Base-by-base conservation (phyloP, 1,140 invertebrate genomes). In the Pseudoatta argentina region DNA sequence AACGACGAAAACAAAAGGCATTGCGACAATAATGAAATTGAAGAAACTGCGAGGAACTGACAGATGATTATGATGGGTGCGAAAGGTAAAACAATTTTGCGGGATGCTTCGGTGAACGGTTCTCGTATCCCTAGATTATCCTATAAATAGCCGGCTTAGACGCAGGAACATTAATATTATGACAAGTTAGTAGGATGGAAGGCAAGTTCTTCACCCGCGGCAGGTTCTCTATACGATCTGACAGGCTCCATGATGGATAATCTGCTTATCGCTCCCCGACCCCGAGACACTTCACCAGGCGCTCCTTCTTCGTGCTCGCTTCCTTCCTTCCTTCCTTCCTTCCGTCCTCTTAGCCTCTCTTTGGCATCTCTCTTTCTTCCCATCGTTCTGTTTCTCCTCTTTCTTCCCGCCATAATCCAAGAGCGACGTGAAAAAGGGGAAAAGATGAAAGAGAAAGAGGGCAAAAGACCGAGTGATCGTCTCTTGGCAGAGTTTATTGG, bases 231-330 rank as follows among this genome's bases (percentile, higher is more conserved):
- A 82, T 85, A 73, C 79, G 86, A 87, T 87, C 79, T 87, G 86
- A 85, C 86, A 87, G 86, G 67, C 51, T 67, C 86, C 86, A 85
- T 87, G 86, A 87, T 87, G 86, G 86, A 87, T 87, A 87, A 87
- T 87, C 86, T 87, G 79, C 86, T 87, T 85, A 87, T 87, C 86
- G 81, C 67, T 61, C 67, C 63, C 86, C 86, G 67, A 72, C 79
- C 69, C 59, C 79, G 67, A 86, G 85, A 86, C 78, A 82, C 76
- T 82, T 81, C 76, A 69, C 77, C 77, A 63, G 53, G 64, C 79
- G 73, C 79, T 85, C 79, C 77, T 83, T 73, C 69, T 63, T 73
- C 51, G 27, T 72, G 51, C 57, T 75, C 39, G 24, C 69, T 64
- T 75, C 24, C 77, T 82, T 82, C 55, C 78, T 87, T 75, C 66